These are phyloP conservation scores for Oscheius sp. DNA, from an alignment of 1,140 invertebrate genomes.

Conservation along the genomic window DNA sequence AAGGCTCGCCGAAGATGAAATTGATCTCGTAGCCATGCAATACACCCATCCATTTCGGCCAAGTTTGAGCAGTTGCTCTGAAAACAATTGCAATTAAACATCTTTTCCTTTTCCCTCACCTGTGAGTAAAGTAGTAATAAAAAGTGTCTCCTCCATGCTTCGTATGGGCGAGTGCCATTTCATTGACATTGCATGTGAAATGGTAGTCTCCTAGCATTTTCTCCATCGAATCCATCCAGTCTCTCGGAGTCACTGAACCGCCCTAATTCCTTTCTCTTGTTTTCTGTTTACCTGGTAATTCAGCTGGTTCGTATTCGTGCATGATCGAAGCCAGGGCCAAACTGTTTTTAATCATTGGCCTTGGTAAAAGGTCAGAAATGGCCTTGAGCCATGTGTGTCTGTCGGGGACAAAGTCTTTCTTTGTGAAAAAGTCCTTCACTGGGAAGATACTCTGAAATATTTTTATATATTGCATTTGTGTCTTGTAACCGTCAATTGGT, in stretches of 20 bases:
- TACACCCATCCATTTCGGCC: conserved; percentile 92
- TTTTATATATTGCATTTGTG: neutral
- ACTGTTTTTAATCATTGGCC: conserved; percentile 58
- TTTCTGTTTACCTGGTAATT: conserved; percentile 36
- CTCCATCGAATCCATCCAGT: conserved; percentile 55
- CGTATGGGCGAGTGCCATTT: conserved; percentile 69
- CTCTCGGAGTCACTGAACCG: conserved; percentile 31
- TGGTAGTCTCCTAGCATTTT: conserved; percentile 82
- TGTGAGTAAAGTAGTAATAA: conserved; percentile 84
- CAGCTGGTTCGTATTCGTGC: conserved; percentile 56
- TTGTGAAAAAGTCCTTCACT: conserved; percentile 57
- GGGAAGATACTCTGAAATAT: conserved; percentile 56
- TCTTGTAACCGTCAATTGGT: conserved; percentile 50
- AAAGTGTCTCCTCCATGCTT: conserved; percentile 57
- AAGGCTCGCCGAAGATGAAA: conserved; percentile 87
- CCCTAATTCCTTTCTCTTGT: neutral
- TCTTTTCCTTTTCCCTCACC: conserved; percentile 56
- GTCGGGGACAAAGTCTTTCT: conserved; percentile 53
- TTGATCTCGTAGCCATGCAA: conserved; percentile 92
- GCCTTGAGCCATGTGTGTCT: conserved; percentile 54
- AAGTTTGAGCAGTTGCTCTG: conserved; percentile 70
- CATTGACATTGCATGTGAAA: conserved; percentile 91
- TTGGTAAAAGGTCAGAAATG: conserved; percentile 53
- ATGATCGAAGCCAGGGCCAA: conserved; percentile 52
- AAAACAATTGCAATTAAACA: conserved; percentile 9